These are phyloP conservation scores for Musca vetustissima DNA, from an alignment of 1,140 invertebrate genomes.

Conservation along the genomic window DNA sequence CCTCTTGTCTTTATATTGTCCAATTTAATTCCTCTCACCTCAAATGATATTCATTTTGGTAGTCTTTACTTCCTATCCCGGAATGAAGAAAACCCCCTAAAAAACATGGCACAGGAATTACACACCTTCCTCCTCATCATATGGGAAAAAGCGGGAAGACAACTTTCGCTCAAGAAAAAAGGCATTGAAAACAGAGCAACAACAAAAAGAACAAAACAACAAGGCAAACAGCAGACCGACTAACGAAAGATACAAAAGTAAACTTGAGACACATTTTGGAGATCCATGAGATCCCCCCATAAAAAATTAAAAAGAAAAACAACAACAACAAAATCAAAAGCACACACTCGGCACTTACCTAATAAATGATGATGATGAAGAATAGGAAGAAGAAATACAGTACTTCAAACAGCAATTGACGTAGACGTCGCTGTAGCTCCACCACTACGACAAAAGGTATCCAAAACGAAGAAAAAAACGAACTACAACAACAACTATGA, in stretches of 20 bases:
- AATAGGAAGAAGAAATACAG: too few relatives aligned
- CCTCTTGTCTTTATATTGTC: too few relatives aligned
- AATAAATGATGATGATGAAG: neutral
- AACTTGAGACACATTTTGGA: conserved; percentile 8
- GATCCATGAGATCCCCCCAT: neutral
- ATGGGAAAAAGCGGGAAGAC: conserved; percentile 18
- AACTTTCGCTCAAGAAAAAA: conserved; percentile 18
- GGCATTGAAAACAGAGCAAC: conserved; percentile 1
- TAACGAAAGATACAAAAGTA: neutral
- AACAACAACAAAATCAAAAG: neutral
- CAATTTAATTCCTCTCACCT: too few relatives aligned
- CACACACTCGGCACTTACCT: conserved; percentile 4
- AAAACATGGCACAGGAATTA: conserved; percentile 17
- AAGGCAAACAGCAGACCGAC: neutral
- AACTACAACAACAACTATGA: too few relatives aligned
- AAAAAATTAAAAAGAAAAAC: neutral
- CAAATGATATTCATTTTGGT: too few relatives aligned
- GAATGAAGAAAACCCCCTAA: neutral
- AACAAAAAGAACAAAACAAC: neutral
- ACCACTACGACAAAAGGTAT: too few relatives aligned
- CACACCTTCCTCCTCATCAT: too few relatives aligned
- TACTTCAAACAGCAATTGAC: too few relatives aligned
- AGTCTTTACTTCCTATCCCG: too few relatives aligned
- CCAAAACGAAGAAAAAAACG: too few relatives aligned
- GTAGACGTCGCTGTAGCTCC: too few relatives aligned